Evolutionary conservation across 2,888 invertebrate genomes (phyloP).

Genomic region (Lepidonotus clava): DNA sequence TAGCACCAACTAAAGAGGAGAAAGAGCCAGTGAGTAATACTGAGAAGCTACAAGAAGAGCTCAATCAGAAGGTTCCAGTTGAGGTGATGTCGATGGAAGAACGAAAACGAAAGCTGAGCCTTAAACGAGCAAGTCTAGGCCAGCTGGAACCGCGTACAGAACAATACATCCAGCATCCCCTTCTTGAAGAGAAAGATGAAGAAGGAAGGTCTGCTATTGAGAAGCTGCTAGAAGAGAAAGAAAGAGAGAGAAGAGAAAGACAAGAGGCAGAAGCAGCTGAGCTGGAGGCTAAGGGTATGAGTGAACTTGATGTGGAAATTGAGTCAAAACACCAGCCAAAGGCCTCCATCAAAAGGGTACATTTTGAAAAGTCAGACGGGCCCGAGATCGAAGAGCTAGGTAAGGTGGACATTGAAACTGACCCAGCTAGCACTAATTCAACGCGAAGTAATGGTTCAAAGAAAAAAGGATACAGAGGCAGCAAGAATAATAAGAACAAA

Average conservation of each 20-base stretch:
- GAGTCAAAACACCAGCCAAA: conserved; percentile 12
- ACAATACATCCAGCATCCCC: conserved; percentile 63
- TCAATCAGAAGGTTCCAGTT: background rate
- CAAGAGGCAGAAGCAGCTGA: background rate
- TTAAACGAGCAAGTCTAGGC: conserved; percentile 40
- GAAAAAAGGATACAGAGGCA: conserved; percentile 31
- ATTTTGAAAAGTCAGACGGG: conserved; percentile 52
- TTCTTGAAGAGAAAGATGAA: conserved; percentile 60
- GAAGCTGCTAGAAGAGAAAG: conserved; percentile 61
- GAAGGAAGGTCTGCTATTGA: conserved; percentile 62
- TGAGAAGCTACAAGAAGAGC: background rate
- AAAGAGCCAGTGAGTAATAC: background rate
- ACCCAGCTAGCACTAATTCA: conserved; percentile 25
- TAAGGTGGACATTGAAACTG: conserved; percentile 46
- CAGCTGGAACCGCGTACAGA: conserved; percentile 58
- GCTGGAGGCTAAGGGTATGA: background rate
- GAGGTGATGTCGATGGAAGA: background rate
- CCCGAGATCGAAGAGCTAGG: conserved; percentile 54
- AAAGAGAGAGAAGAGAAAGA: background rate
- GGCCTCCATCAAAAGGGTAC: conserved; percentile 53
- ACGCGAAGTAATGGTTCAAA: conserved; percentile 8
- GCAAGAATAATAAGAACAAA: conserved; percentile 30
- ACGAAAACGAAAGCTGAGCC: conserved; percentile 12
- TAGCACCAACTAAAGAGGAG: background rate
- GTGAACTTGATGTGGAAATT: background rate